These are phyloP conservation scores for Drosophila sproati DNA, from an alignment of 1,140 invertebrate genomes.

Conservation along the genomic window DNA sequence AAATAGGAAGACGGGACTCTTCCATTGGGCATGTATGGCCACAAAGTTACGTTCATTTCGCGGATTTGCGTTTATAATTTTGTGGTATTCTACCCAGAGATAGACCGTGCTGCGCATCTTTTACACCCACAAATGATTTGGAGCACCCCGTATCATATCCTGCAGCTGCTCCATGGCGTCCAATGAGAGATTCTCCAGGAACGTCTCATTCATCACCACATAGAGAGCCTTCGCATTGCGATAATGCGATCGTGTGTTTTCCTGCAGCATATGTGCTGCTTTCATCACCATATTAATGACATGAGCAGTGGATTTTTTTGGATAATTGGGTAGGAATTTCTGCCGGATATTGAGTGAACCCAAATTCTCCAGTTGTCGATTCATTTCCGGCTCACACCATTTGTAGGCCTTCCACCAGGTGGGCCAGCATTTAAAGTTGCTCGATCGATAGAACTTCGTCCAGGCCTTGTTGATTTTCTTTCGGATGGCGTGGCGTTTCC, in stretches of 20 bases:
- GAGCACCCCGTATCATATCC: slow-evolving; percentile 47
- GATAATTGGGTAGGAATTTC: slow-evolving; percentile 15
- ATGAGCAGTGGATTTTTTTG: background rate
- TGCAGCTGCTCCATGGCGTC: slow-evolving; percentile 37
- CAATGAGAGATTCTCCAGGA: slow-evolving; percentile 33
- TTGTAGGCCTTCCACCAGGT: slow-evolving; percentile 60
- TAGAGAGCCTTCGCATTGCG: slow-evolving; percentile 33
- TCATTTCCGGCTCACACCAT: slow-evolving; percentile 57
- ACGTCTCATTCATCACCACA: slow-evolving; percentile 50
- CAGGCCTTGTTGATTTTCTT: slow-evolving; percentile 5
- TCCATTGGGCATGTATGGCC: slow-evolving; percentile 24
- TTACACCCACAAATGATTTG: slow-evolving; percentile 60
- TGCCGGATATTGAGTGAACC: slow-evolving; percentile 26
- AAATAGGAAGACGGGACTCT: slow-evolving; percentile 40
- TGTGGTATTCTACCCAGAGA: slow-evolving; percentile 43
- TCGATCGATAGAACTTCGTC: slow-evolving; percentile 29
- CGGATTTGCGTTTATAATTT: background rate
- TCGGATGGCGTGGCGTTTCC: background rate
- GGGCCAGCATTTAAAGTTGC: slow-evolving; percentile 54
- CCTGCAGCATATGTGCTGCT: slow-evolving; percentile 10
- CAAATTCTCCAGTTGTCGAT: slow-evolving; percentile 37
- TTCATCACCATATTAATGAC: slow-evolving; percentile 20
- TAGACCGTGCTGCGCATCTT: slow-evolving; percentile 60
- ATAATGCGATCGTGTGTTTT: slow-evolving; percentile 20
- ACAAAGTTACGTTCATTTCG: background rate